Evolutionary conservation across 30 jellyfish, hydroid and myxozoan genomes (phyloP).

Genomic region (Aurelia aurita): DNA sequence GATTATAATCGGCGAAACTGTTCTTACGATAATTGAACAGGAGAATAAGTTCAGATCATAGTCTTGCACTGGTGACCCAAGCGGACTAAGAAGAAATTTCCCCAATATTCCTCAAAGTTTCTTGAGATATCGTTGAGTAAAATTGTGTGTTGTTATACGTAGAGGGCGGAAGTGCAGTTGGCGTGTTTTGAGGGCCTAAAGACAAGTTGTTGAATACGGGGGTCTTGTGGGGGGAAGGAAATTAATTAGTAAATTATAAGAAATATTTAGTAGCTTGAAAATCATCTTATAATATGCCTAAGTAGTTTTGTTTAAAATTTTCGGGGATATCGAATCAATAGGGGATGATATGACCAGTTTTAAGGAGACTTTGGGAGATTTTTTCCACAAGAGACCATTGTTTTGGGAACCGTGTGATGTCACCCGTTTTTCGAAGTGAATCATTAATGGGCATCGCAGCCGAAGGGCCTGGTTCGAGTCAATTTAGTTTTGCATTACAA

Average conservation of each 20-base stretch:
- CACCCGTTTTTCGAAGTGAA: slow-evolving; percentile 71
- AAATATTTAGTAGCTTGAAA: not conserved
- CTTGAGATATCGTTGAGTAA: not conserved
- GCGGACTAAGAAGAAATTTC: slow-evolving; percentile 5
- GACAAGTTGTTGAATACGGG: slow-evolving; percentile 52
- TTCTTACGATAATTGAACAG: slow-evolving; percentile 56
- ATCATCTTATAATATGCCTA: too few species aligned
- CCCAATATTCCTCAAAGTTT: not conserved
- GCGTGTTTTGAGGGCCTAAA: slow-evolving; percentile 79
- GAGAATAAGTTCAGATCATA: slow-evolving; percentile 27
- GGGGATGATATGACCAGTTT: too few species aligned
- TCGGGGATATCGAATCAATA: too few species aligned
- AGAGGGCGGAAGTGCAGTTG: slow-evolving; percentile 77
- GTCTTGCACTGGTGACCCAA: slow-evolving; percentile 48
- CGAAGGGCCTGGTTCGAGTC: slow-evolving; percentile 98
- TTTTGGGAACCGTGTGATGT: not conserved
- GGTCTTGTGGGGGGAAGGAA: slow-evolving; percentile 25
- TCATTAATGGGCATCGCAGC: slow-evolving; percentile 73
- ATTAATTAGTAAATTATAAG: not conserved
- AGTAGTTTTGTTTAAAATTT: too few species aligned
- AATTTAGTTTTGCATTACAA: slow-evolving; percentile 97
- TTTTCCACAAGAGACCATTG: not conserved
- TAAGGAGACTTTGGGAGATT: too few species aligned
- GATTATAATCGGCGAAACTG: slow-evolving; percentile 62
- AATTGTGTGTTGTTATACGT: slow-evolving; percentile 13